A percentile compares a stretch with the other conserved stretches of the same genome.
Evolutionary conservation across 2,888 invertebrate species (phyloP).

Genomic region (Fragum sueziense): DNA sequence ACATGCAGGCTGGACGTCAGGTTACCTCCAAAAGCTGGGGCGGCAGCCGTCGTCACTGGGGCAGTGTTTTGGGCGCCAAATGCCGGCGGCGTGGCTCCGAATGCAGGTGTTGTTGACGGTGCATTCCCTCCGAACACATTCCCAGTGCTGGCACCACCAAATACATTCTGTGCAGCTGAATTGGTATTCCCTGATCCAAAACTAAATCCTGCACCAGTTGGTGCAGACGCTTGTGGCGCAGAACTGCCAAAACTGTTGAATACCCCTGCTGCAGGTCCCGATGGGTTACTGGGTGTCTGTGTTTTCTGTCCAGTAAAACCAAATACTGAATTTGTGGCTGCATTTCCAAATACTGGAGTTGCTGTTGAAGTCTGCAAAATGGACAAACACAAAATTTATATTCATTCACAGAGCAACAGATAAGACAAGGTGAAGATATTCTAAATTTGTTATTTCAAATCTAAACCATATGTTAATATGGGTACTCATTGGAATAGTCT

Average conservation of each 20-base stretch:
- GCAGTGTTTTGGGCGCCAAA: constrained; percentile 36
- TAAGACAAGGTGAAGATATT: too few species aligned
- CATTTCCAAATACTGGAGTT: constrained; percentile 39
- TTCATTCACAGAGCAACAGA: background rate
- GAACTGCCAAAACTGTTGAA: constrained; percentile 32
- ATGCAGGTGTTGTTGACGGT: constrained; percentile 45
- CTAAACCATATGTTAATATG: too few species aligned
- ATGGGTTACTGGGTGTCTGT: constrained; percentile 6
- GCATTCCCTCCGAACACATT: constrained; percentile 44
- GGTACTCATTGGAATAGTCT: too few species aligned
- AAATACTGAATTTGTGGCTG: constrained; percentile 41
- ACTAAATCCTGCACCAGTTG: background rate
- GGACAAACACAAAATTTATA: background rate
- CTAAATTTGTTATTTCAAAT: too few species aligned
- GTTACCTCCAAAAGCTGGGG: constrained; percentile 47
- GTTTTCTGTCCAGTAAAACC: constrained; percentile 49
- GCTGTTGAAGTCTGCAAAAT: constrained; percentile 38
- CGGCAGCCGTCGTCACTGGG: constrained; percentile 18
- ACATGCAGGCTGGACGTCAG: background rate
- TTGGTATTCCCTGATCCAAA: constrained; percentile 11
- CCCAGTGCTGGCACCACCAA: constrained; percentile 18
- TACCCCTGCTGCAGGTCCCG: constrained; percentile 10
- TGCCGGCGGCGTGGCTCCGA: constrained; percentile 45
- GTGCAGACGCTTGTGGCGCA: constrained; percentile 18
- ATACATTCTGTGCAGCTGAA: background rate